A percentile compares a stretch with the other conserved stretches of the same genome.
Evolutionary conservation across 2,113 vertebrate species (phyloP).

Genomic region (Oncorhynchus keta): DNA sequence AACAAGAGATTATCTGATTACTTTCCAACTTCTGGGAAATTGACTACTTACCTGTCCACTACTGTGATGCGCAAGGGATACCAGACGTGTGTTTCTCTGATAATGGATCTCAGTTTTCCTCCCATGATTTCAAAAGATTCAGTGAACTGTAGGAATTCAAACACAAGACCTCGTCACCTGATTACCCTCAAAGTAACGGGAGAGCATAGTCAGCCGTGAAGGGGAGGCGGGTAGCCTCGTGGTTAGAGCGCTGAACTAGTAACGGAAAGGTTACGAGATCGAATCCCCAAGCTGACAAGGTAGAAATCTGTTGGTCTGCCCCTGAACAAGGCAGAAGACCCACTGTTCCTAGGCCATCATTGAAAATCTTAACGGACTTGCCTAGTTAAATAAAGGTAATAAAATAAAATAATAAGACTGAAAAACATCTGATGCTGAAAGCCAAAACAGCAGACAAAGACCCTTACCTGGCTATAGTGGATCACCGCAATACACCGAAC

Average conservation of each 20-base stretch:
- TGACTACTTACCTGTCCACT: constrained; percentile 12
- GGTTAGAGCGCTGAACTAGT: too few species aligned
- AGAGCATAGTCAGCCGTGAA: background rate
- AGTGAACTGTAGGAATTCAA: constrained; percentile 17
- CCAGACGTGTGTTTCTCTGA: constrained; percentile 8
- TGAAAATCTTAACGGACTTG: too few species aligned
- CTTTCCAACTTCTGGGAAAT: constrained; percentile 40
- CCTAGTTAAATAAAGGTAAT: too few species aligned
- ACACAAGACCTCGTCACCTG: constrained; percentile 18
- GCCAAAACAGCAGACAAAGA: background rate
- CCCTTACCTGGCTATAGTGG: background rate
- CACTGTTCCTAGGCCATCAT: too few species aligned
- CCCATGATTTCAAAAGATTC: constrained; percentile 12
- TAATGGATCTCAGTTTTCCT: constrained; percentile 26
- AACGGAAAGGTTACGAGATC: too few species aligned
- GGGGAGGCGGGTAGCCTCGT: too few species aligned
- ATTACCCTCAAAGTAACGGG: background rate
- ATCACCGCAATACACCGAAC: constrained; percentile 8
- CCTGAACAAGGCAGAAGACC: too few species aligned
- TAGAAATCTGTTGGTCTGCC: too few species aligned
- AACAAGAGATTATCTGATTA: constrained; percentile 19
- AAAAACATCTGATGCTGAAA: background rate
- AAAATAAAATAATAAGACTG: too few species aligned
- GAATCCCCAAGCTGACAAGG: too few species aligned
- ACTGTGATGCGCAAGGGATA: constrained; percentile 26